A percentile compares a stretch with the other conserved stretches of the same genome.
These are phyloP conservation scores for Chrysomallon squamiferum DNA, from an alignment of 1,140 invertebrate genomes.

Conservation along the genomic window DNA sequence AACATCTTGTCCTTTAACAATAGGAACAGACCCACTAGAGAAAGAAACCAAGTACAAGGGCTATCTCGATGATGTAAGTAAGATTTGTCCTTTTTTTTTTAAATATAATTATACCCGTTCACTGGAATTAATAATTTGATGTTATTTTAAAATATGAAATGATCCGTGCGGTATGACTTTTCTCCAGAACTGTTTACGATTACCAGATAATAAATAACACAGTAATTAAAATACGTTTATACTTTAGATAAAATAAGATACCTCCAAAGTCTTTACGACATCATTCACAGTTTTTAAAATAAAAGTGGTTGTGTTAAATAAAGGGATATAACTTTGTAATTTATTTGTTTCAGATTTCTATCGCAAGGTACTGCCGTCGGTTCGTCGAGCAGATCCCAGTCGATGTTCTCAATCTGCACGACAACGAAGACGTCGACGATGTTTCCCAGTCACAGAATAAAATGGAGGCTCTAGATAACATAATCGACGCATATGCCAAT, in stretches of 20 bases:
- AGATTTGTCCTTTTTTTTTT: no score
- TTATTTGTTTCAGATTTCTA: conserved; percentile 6
- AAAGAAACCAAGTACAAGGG: conserved; percentile 24
- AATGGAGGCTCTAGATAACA: neutral
- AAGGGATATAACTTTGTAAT: no score
- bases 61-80: conserved; percentile 31
- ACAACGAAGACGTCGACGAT: neutral
- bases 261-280: no score
- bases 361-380: conserved; percentile 15
- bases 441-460: neutral
- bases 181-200: conserved; percentile 5
- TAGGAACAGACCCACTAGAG: conserved; percentile 31
- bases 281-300: no score
- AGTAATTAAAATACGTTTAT: no score
- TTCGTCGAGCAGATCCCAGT: conserved; percentile 16
- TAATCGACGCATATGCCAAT: neutral
- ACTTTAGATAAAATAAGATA: no score
- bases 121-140: neutral
- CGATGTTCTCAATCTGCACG: neutral
- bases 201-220: no score
- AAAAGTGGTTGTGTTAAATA: no score
- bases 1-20: conserved; percentile 28
- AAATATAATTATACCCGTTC: conserved; percentile 1
- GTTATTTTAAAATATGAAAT: conserved; percentile 3
- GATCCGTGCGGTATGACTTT: conserved; percentile 4